Percentiles rank a stretch among this genome's conserved stretches.
phyloP scores from a whole-genome alignment of 2,888 invertebrate species.

The Cryptocheilus praepositus region DNA sequence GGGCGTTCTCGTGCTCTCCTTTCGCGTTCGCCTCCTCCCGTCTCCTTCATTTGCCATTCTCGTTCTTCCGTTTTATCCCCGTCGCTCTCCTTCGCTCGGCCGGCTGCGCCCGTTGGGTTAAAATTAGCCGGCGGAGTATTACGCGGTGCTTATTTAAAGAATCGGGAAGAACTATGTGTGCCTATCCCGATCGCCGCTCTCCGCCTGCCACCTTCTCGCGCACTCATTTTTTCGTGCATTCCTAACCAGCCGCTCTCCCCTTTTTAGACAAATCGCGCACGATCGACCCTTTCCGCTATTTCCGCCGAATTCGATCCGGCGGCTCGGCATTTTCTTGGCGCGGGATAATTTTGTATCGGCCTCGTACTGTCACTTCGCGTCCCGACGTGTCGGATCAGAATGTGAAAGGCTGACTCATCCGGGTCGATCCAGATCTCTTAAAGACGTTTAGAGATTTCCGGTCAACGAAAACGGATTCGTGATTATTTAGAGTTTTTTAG shows the following conservation, averaged over 20 bases:
- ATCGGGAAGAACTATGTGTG: conserved; percentile 57
- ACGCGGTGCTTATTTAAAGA: conserved; percentile 73
- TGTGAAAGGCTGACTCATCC: too few species aligned
- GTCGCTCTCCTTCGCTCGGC: conserved; percentile 25
- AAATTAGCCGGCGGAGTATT: conserved; percentile 68
- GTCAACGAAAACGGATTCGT: too few species aligned
- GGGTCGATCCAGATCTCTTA: too few species aligned
- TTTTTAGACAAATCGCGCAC: background rate
- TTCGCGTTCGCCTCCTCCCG: background rate
- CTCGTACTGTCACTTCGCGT: too few species aligned
- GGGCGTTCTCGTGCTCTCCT: too few species aligned
- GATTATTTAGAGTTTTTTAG: too few species aligned
- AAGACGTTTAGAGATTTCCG: too few species aligned
- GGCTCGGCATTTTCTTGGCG: too few species aligned
- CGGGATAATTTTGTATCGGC: too few species aligned
- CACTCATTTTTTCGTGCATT: conserved; percentile 1
- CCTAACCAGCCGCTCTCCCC: background rate
- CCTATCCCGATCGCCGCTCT: conserved; percentile 7
- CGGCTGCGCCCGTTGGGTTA: conserved; percentile 60
- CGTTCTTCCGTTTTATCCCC: conserved; percentile 7
- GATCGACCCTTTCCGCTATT: too few species aligned
- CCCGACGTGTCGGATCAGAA: too few species aligned
- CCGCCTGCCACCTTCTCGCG: conserved; percentile 12
- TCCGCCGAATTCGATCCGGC: too few species aligned
- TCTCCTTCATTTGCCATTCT: background rate